Evolutionary conservation across 2,113 vertebrate genomes (phyloP).

Genomic region (Nycticebus coucang): DNA sequence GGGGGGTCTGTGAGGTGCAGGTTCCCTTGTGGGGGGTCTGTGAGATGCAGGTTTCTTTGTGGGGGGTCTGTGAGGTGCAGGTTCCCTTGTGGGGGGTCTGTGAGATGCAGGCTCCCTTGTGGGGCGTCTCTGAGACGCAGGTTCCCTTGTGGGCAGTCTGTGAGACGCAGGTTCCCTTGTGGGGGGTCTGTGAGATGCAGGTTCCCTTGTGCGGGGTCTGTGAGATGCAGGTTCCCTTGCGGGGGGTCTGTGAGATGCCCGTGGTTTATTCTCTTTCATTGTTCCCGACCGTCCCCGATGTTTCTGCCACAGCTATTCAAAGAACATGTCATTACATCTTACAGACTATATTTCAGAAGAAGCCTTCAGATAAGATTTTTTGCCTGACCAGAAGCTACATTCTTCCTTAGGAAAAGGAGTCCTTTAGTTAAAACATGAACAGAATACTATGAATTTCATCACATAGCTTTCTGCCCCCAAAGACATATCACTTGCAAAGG

Average conservation of each 20-base stretch:
- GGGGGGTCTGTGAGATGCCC: no score
- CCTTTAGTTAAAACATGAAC: background rate
- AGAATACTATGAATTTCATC: background rate
- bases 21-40: no score
- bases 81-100: accelerated
- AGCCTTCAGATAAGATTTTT: background rate
- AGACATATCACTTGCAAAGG: accelerated
- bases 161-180: no score
- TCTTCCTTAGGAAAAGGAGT: background rate
- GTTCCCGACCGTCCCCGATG: accelerated
- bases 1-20: no score
- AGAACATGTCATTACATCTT: accelerated
- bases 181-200: no score
- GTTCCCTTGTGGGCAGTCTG: no score
- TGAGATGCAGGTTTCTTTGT: no score
- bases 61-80: no score
- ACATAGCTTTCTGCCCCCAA: background rate
- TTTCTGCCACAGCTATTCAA: background rate
- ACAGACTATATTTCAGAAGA: background rate
- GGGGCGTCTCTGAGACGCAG: no score
- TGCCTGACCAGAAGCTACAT: background rate
- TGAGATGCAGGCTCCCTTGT: no score
- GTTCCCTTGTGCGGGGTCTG: accelerated
- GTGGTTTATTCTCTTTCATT: accelerated
- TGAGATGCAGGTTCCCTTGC: accelerated